Percentiles rank a stretch among this genome's conserved stretches.
phyloP scores from a whole-genome alignment of 2,797 vertebrate species.

The Erethizon dorsatum region DNA sequence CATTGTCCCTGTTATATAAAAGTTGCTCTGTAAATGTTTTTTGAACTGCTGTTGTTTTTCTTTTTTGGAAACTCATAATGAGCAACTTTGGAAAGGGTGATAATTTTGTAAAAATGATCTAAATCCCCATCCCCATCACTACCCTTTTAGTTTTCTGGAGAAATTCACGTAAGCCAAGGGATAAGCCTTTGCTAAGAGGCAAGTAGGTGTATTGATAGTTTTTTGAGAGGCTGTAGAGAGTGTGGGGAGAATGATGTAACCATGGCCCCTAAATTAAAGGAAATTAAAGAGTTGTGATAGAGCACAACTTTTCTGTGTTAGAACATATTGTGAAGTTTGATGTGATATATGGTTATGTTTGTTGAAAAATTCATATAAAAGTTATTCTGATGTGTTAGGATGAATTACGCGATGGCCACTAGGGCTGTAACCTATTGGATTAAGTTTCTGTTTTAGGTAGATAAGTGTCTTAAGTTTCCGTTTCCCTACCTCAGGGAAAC shows the following conservation, averaged over 20 bases:
- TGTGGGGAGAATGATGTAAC: neutral
- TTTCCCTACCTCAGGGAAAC: too few relatives aligned
- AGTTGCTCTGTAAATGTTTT: neutral
- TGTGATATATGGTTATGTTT: too few relatives aligned
- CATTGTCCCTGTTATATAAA: neutral
- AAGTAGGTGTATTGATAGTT: neutral
- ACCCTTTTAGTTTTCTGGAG: neutral
- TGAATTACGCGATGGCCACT: too few relatives aligned
- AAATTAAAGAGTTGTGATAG: neutral
- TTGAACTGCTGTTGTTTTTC: neutral
- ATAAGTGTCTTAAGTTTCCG: too few relatives aligned
- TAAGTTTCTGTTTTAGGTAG: too few relatives aligned
- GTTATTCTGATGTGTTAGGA: too few relatives aligned
- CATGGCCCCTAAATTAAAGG: too few relatives aligned
- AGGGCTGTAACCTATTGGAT: too few relatives aligned
- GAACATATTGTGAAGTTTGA: too few relatives aligned
- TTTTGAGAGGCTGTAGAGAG: neutral
- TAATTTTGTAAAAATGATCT: conserved; percentile 1
- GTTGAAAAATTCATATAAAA: too few relatives aligned
- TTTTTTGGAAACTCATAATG: neutral
- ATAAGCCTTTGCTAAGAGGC: neutral
- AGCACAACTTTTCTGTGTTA: neutral
- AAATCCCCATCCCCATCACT: neutral
- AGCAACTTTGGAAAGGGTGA: neutral
- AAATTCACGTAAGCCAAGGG: neutral